Evolutionary conservation across 2,888 invertebrate genomes (phyloP), one percentile per base, ranked within the genome.

Genomic region (Barypeithes pellucidus): DNA sequence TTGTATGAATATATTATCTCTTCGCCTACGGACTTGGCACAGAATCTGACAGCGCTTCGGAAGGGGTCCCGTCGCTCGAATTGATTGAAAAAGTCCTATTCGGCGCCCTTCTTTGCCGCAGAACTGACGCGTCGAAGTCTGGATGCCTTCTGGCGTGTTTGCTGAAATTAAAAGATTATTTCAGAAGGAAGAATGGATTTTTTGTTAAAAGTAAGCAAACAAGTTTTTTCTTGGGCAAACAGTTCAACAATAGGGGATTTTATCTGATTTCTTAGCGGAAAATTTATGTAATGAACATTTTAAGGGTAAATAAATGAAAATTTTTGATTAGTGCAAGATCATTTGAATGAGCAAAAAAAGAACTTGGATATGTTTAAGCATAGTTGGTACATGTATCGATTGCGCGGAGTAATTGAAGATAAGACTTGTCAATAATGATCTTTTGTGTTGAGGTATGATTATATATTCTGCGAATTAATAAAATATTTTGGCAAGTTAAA

Each of bases 141-240:
- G 90, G 90, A 82, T 91, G 91, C 73, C 91, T 85, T 65, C 89
- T 83, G 5, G 90, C 90, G 80, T 91, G 91, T 85, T 91, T 91
- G 82, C 89, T 90, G 86, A 29, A 87, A 87, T 29, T 33, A 50
- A 52, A 68, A 67, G 22, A 29, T 22, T 29, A 59, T 22, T 24
- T 67, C 59, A 67, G 43, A 43, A 41, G 43, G 41, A 14, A 61
- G 41, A 57, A 57, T 57, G 54, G 54, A 57, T 57, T 57, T 57
- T 54, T 57, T 57, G 33, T 57, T 33, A 29, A 33, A 33, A 33
- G 33, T 33, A 33, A 33, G 54, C 14, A 57, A 57, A 57, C 33
- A 33, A 9, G 33, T 57, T 57, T 57, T 61, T 41, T 41, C 36
- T 59, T 41, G 45, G 57, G 29, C 57, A 67, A 67, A 45, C 59